phyloP scores from a whole-genome alignment of 2,797 vertebrate genomes.

The Microchirus variegatus region DNA sequence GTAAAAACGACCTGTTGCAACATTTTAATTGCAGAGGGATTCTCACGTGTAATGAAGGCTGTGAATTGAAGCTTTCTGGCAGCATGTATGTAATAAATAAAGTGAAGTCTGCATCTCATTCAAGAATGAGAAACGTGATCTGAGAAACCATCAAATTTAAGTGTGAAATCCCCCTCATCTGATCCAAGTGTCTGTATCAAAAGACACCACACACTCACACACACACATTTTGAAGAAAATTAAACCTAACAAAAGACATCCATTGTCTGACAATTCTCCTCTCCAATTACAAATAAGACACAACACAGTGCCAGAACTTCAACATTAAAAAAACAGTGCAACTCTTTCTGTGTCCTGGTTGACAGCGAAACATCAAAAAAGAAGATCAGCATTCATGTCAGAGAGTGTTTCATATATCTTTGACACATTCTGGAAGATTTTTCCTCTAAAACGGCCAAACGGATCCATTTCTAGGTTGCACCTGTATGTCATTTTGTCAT shows the following conservation, averaged over 20 bases:
- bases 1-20: not conserved
- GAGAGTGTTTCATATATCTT: not conserved
- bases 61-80: not conserved
- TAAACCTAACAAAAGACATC: slow-evolving; percentile 3
- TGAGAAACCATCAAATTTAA: slow-evolving; percentile 21
- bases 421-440: not conserved
- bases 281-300: slow-evolving; percentile 29
- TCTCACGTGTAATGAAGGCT: not conserved
- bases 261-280: slow-evolving; percentile 11
- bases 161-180: slow-evolving; percentile 47
- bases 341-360: slow-evolving; percentile 10
- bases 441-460: too few relatives aligned
- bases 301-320: slow-evolving; percentile 2
- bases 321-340: slow-evolving; percentile 10
- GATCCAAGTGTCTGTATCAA: slow-evolving; percentile 39
- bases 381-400: not conserved
- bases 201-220: slow-evolving; percentile 5
- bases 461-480: too few relatives aligned
- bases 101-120: not conserved
- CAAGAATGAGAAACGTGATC: slow-evolving; percentile 25
- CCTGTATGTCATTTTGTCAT: too few relatives aligned
- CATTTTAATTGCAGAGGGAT: not conserved
- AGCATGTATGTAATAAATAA: not conserved
- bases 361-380: slow-evolving; percentile 3
- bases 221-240: not conserved